These are phyloP conservation scores for Acronicta psi DNA, from an alignment of 2,888 invertebrate species.

Conservation along the genomic window DNA sequence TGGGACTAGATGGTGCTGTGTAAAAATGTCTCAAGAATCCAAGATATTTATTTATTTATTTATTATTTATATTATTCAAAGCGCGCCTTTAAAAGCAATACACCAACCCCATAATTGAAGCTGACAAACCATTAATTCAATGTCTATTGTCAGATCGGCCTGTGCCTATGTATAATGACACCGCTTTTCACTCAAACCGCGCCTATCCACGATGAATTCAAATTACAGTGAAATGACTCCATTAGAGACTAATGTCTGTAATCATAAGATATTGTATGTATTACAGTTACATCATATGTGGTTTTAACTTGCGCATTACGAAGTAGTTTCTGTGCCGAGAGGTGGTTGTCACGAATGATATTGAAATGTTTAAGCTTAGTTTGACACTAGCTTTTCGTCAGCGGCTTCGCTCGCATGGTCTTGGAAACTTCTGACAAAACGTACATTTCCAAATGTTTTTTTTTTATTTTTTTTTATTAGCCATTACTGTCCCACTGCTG, in stretches of 20 bases:
- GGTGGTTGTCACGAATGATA: conserved; percentile 29
- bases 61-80: conserved; percentile 14
- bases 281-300: conserved; percentile 39
- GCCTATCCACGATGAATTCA: conserved; percentile 26
- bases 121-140: conserved; percentile 11
- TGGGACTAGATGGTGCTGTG: too few relatives aligned
- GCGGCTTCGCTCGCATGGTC: too few relatives aligned
- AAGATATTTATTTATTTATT: too few relatives aligned
- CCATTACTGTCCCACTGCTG: too few relatives aligned
- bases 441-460: too few relatives aligned
- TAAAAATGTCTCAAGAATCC: too few relatives aligned
- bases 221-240: conserved; percentile 37
- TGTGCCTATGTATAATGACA: conserved; percentile 22
- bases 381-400: too few relatives aligned
- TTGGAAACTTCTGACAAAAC: too few relatives aligned
- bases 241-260: conserved; percentile 37
- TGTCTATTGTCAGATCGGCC: conserved; percentile 10
- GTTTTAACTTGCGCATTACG: conserved; percentile 29
- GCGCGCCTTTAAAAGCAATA: too few relatives aligned
- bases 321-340: conserved; percentile 25
- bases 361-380: conserved; percentile 19
- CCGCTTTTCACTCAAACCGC: conserved; percentile 20
- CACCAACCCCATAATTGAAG: background rate
- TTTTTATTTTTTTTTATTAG: too few relatives aligned
- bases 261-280: conserved; percentile 32